phyloP scores from a whole-genome alignment of 2,888 invertebrate genomes.

The Ceramica pisi region DNA sequence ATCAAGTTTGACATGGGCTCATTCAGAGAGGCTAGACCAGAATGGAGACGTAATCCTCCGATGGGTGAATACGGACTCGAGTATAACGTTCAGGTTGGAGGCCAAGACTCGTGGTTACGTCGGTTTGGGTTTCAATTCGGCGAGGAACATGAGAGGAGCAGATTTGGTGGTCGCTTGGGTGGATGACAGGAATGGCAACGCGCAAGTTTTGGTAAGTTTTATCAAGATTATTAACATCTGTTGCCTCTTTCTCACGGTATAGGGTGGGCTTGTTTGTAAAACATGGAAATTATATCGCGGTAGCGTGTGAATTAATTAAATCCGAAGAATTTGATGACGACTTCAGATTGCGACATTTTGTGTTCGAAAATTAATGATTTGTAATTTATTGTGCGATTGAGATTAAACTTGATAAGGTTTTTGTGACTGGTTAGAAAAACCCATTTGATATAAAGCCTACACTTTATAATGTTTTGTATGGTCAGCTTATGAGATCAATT shows the following conservation, averaged over 20 bases:
- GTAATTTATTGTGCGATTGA: constrained; percentile 26
- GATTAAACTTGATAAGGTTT: constrained; percentile 31
- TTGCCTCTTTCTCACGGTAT: constrained; percentile 67
- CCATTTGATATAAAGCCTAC: neutral
- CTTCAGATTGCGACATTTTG: constrained; percentile 29
- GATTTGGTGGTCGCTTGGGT: constrained; percentile 98
- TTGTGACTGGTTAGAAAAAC: constrained; percentile 17
- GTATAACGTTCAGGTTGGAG: constrained; percentile 96
- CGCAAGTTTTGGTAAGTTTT: constrained; percentile 94
- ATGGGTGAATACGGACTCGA: constrained; percentile 94
- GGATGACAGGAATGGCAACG: constrained; percentile 92
- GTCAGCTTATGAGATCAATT: neutral
- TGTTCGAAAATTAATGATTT: constrained; percentile 41
- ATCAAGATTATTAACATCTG: constrained; percentile 74
- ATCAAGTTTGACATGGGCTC: constrained; percentile 90
- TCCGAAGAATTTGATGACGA: constrained; percentile 32
- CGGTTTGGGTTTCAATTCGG: constrained; percentile 96
- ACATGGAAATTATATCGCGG: constrained; percentile 44
- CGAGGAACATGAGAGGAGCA: constrained; percentile 94
- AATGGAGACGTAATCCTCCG: constrained; percentile 91
- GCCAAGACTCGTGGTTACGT: constrained; percentile 96
- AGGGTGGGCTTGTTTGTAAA: constrained; percentile 60
- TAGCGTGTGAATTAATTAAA: constrained; percentile 52
- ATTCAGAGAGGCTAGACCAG: constrained; percentile 90
- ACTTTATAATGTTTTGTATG: neutral